phyloP scores from a whole-genome alignment of 1,140 invertebrate genomes.

The Latrodectus geometricus region DNA sequence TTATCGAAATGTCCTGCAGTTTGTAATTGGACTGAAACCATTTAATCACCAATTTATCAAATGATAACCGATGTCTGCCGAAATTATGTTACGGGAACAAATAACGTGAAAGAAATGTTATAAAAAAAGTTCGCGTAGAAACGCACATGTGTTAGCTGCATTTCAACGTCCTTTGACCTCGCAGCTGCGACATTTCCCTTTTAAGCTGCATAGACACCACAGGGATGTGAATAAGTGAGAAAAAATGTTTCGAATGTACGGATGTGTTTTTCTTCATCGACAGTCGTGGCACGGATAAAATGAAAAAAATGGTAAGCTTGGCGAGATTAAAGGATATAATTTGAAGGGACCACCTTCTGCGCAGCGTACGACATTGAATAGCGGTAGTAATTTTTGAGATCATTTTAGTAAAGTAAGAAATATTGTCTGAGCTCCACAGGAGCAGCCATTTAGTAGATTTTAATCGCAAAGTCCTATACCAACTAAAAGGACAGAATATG shows the following conservation, averaged over 20 bases:
- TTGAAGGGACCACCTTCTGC: not conserved
- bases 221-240: not conserved
- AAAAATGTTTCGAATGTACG: not conserved
- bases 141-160: not conserved
- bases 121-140: no score
- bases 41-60: no score
- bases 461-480: not conserved
- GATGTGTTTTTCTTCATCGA: not conserved
- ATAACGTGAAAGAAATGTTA: no score
- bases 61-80: no score
- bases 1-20: no score
- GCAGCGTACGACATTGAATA: not conserved
- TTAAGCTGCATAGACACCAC: not conserved
- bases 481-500: not conserved
- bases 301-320: not conserved
- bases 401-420: not conserved
- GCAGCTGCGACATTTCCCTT: slow-evolving; percentile 50
- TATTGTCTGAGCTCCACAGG: not conserved
- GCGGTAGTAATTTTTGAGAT: not conserved
- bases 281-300: not conserved
- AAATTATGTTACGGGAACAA: no score
- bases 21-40: no score
- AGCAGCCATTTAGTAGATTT: not conserved
- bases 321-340: not conserved
- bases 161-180: slow-evolving; percentile 33